These are phyloP conservation scores for Paratilapia polleni DNA, from an alignment of 2,113 vertebrate genomes.

Conservation along the genomic window DNA sequence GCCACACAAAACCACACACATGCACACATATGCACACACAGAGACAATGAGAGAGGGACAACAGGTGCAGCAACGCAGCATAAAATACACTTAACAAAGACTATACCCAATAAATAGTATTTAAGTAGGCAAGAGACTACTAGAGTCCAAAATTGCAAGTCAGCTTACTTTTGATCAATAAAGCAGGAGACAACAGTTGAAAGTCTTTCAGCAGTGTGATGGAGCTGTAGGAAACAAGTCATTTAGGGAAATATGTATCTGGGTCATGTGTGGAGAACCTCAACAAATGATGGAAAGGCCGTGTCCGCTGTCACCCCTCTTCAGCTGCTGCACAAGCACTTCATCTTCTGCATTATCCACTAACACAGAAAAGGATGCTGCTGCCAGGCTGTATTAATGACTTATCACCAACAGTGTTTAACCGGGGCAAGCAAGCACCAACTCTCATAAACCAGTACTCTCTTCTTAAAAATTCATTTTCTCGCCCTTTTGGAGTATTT, in stretches of 20 bases:
- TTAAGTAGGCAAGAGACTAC: background rate
- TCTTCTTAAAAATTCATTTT: background rate
- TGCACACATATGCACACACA: background rate
- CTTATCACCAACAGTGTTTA: background rate
- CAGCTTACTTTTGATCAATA: background rate
- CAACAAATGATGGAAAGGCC: background rate
- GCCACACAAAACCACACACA: background rate
- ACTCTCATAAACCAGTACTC: background rate
- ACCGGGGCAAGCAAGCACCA: background rate
- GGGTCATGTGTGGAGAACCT: background rate
- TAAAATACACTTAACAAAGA: background rate
- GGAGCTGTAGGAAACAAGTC: background rate
- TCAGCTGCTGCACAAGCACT: slow-evolving; percentile 8
- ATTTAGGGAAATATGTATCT: background rate
- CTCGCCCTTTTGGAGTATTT: background rate
- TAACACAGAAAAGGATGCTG: background rate
- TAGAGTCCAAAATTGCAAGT: background rate
- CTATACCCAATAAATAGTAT: background rate
- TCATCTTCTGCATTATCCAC: background rate
- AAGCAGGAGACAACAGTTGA: background rate
- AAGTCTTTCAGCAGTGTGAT: background rate
- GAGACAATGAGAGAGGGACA: background rate
- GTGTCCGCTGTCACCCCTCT: slow-evolving; percentile 1
- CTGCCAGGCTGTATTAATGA: background rate
- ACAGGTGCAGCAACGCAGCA: background rate